Evolutionary conservation across 1,140 invertebrate genomes (phyloP), one percentile per base, ranked within the genome.

Genomic region (Adelges cooleyi): DNA sequence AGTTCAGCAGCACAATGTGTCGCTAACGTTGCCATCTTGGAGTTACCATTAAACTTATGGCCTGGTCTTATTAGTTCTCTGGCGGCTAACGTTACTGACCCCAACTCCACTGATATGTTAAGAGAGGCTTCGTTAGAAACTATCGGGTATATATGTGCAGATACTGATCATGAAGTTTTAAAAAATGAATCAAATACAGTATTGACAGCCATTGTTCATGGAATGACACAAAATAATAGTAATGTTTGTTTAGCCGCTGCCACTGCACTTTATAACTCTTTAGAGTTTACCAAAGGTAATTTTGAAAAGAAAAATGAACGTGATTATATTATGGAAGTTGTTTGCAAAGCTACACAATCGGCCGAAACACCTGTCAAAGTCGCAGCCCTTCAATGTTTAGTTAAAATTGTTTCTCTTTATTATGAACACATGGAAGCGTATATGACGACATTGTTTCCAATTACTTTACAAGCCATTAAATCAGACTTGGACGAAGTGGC

Each of bases 291-390:
- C 6, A 92, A 92, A 78, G 90, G 89, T n/a, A 99, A 99, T 78
- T 99, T 99, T 79, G 92, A 97, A 70, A 93, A 92, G 75, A 93
- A 97, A 80, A 83, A 85, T 68, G 95, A 99, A 77, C 80, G 97
- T 70, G 95, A 99, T 76, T 97, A 95, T 73, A 99, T 99, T 49
- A 99, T 99, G 96, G 93, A 99, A 82, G 93, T 96, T 27, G 95
- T 98, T 11, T 99, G 96, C 74, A 86, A 90, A 76, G 86, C 88
- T 18, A 92, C 89, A 11, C 88, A 90, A 71, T 88, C 85, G 2
- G 73, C 79, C 42, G 91, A 98, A 72, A 87, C 87, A 36, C 85
- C 91, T 75, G 89, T 95, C 56, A 85, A 87, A 80, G 95, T 99
- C 38, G 91, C 92, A 11, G 94, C 96, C 15, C 77, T 99, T 49